These are phyloP conservation scores for Neotoma lepida DNA, from an alignment of 2,113 vertebrate genomes.

Conservation along the genomic window DNA sequence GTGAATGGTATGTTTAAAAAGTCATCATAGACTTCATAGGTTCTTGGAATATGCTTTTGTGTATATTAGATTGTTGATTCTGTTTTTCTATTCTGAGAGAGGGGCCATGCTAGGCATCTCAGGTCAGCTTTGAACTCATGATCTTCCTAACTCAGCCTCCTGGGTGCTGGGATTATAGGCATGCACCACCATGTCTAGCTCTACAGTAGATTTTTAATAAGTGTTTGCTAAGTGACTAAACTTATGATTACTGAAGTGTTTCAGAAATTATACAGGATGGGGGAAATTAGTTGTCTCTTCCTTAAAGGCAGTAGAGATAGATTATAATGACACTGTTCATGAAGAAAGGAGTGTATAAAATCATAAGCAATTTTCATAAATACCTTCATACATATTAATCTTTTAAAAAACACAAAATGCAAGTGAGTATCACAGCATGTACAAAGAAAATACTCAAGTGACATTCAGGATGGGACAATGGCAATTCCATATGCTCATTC, in stretches of 20 bases:
- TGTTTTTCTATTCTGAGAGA: not conserved
- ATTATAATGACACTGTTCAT: constrained; percentile 60
- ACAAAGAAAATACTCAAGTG: not conserved
- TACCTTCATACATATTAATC: constrained; percentile 58
- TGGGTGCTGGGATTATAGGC: not conserved
- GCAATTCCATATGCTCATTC: not conserved
- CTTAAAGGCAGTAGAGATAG: constrained; percentile 47
- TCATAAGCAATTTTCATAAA: constrained; percentile 58
- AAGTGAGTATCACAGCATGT: not conserved
- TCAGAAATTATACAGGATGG: constrained; percentile 57
- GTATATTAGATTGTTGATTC: not conserved
- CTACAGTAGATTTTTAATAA: constrained; percentile 41
- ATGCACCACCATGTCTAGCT: too few relatives aligned
- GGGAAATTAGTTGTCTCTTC: constrained; percentile 48
- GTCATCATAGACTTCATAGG: not conserved
- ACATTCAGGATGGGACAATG: not conserved
- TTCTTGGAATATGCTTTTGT: not conserved
- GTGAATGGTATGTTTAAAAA: not conserved
- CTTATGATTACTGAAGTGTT: constrained; percentile 52
- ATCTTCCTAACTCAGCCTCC: not conserved
- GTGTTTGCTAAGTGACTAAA: constrained; percentile 47
- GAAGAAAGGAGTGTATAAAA: constrained; percentile 54
- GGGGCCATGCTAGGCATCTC: not conserved
- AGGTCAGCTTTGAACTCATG: not conserved
- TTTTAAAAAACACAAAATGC: constrained; percentile 36